These are phyloP conservation scores for Dryobotodes eremita DNA, from an alignment of 2,888 invertebrate genomes.

Conservation along the genomic window DNA sequence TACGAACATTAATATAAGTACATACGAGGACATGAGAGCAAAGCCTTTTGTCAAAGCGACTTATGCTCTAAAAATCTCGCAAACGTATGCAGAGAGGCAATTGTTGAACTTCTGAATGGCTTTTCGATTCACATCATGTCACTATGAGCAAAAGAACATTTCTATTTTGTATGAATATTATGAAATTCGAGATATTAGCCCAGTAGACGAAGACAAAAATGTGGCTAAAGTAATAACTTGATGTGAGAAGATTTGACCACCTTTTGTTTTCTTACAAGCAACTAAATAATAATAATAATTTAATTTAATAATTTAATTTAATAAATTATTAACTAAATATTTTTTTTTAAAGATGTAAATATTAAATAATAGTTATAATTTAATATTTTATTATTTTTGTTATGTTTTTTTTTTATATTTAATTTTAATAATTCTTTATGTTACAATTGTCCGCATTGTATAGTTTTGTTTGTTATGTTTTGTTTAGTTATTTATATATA, in stretches of 20 bases:
- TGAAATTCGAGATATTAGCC: neutral
- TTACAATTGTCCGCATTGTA: no score
- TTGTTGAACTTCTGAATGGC: slow-evolving; percentile 32
- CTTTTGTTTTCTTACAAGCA: neutral
- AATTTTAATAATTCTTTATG: no score
- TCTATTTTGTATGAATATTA: slow-evolving; percentile 8
- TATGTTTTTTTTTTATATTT: no score
- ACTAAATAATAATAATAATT: no score
- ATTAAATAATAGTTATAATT: no score
- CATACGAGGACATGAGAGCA: slow-evolving; percentile 5
- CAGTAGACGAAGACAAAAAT: neutral
- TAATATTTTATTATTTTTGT: no score
- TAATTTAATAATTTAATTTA: no score
- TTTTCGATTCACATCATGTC: slow-evolving; percentile 22
- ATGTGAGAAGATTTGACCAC: neutral
- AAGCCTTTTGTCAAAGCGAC: slow-evolving; percentile 28
- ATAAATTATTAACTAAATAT: no score
- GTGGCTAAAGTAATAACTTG: no score
- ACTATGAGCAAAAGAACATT: slow-evolving; percentile 24
- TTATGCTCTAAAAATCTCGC: slow-evolving; percentile 42
- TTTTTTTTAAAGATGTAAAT: no score
- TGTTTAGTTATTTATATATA: no score
- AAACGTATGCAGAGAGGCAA: slow-evolving; percentile 30
- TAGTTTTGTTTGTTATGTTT: no score
- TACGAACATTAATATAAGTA: slow-evolving; percentile 12